These are phyloP conservation scores for Bombus waltoni DNA, from an alignment of 1,140 invertebrate species.

Conservation along the genomic window DNA sequence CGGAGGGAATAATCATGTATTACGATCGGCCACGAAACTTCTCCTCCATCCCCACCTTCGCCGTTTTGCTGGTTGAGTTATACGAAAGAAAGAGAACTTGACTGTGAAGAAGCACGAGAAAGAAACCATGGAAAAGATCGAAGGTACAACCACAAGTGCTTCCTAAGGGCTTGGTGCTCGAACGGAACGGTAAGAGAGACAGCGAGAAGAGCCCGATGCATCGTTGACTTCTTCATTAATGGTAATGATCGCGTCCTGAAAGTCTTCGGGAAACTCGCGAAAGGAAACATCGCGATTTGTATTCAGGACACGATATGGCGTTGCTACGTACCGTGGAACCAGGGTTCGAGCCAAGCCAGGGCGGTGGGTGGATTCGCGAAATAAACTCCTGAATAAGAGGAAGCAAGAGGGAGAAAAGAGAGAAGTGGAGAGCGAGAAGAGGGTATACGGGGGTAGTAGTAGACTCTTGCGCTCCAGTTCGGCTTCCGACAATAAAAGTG, in stretches of 20 bases:
- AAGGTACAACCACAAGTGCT: not conserved
- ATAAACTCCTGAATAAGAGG: slow-evolving; percentile 69
- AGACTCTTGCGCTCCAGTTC: slow-evolving; percentile 63
- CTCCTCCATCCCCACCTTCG: not conserved
- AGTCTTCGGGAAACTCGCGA: slow-evolving; percentile 68
- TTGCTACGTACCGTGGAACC: slow-evolving; percentile 32
- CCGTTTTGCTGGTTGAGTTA: not conserved
- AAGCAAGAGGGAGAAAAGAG: slow-evolving; percentile 16
- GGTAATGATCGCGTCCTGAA: slow-evolving; percentile 75
- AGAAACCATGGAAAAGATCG: not conserved
- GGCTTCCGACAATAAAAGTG: slow-evolving; percentile 69
- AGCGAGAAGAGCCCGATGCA: slow-evolving; percentile 4
- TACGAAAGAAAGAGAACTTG: not conserved
- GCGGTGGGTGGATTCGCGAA: slow-evolving; percentile 69
- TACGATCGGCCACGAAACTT: slow-evolving; percentile 70
- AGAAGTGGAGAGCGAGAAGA: slow-evolving; percentile 45
- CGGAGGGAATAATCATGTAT: slow-evolving; percentile 68
- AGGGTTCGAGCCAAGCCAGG: slow-evolving; percentile 57
- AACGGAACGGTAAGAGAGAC: not conserved
- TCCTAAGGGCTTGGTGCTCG: not conserved
- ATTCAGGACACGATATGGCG: slow-evolving; percentile 72
- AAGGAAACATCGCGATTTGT: slow-evolving; percentile 77
- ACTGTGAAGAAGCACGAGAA: not conserved
- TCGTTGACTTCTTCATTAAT: slow-evolving; percentile 76
- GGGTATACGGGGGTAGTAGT: slow-evolving; percentile 4